Conservation (phyloP, 2,797 vertebrate genomes). For the Rhinichthys osculus region DNA sequence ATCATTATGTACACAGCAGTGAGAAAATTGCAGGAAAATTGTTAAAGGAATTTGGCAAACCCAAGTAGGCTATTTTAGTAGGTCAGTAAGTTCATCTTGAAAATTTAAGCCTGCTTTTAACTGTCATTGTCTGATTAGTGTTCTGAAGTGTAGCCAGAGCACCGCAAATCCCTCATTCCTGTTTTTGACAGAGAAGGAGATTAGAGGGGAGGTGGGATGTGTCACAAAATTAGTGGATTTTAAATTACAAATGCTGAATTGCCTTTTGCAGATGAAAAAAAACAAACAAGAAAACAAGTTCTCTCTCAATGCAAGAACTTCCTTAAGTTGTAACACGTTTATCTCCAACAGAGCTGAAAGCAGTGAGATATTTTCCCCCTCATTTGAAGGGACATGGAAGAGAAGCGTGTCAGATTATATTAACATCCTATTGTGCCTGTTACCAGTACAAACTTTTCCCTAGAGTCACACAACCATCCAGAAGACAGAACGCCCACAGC, state of each 20-base stretch:
- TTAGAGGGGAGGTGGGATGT: constrained; percentile 2
- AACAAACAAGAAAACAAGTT: background rate
- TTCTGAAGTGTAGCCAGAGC: background rate
- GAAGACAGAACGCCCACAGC: constrained; percentile 27
- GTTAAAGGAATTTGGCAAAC: background rate
- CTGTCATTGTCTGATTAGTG: constrained; percentile 1
- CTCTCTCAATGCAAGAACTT: constrained; percentile 4
- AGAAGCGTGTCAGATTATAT: constrained; percentile 46
- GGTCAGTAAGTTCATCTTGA: constrained; percentile 18
- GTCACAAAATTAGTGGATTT: constrained; percentile 28
- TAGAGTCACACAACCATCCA: constrained; percentile 42
- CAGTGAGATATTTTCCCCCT: constrained; percentile 41
- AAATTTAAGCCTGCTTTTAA: background rate
- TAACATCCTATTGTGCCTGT: constrained; percentile 49
- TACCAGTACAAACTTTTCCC: constrained; percentile 23
- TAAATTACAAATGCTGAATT: constrained; percentile 4
- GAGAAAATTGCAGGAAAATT: background rate
- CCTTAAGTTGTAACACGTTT: constrained; percentile 2
- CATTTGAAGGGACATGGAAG: constrained; percentile 30
- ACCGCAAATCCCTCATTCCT: constrained; percentile 9
- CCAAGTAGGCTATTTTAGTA: background rate
- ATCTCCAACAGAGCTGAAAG: constrained; percentile 23
- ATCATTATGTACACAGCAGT: constrained; percentile 14
- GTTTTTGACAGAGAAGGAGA: constrained; percentile 18
- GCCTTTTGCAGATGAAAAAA: background rate